These are phyloP conservation scores for Synergus gifuensis DNA, from an alignment of 2,888 invertebrate species.

Conservation along the genomic window DNA sequence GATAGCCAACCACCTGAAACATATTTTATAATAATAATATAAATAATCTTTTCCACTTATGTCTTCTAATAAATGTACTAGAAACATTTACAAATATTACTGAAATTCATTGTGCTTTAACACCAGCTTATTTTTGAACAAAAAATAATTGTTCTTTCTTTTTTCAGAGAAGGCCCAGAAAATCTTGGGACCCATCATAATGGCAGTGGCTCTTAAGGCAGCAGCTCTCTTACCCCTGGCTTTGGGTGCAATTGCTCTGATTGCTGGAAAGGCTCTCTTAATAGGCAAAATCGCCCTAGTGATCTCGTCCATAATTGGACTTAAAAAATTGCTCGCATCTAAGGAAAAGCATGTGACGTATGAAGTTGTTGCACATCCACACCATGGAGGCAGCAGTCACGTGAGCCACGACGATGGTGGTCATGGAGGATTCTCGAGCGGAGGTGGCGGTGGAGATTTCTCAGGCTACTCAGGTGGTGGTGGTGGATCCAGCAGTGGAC, in stretches of 20 bases:
- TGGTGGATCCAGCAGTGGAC: conserved; percentile 71
- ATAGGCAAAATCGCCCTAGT: conserved; percentile 92
- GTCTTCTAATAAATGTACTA: background rate
- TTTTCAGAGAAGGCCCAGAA: conserved; percentile 84
- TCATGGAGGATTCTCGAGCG: conserved; percentile 79
- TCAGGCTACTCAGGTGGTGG: conserved; percentile 81
- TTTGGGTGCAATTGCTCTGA: conserved; percentile 89
- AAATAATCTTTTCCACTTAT: background rate
- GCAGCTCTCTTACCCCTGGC: conserved; percentile 88
- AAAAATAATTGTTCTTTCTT: background rate
- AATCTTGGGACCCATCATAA: conserved; percentile 87
- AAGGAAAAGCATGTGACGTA: conserved; percentile 93
- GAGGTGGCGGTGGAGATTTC: conserved; percentile 79
- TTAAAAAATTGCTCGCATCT: conserved; percentile 88
- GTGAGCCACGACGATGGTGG: conserved; percentile 84
- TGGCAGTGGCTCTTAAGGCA: conserved; percentile 87
- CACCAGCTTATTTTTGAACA: background rate
- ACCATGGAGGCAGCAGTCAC: conserved; percentile 85
- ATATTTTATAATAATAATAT: background rate
- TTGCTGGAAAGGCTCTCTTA: conserved; percentile 91
- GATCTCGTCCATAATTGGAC: conserved; percentile 89
- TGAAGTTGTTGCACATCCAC: conserved; percentile 92
- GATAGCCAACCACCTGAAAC: conserved; percentile 4
- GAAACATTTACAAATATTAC: background rate
- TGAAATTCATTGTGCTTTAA: background rate